phyloP scores from a whole-genome alignment of 2,113 vertebrate species.

The Gymnarchus niloticus region DNA sequence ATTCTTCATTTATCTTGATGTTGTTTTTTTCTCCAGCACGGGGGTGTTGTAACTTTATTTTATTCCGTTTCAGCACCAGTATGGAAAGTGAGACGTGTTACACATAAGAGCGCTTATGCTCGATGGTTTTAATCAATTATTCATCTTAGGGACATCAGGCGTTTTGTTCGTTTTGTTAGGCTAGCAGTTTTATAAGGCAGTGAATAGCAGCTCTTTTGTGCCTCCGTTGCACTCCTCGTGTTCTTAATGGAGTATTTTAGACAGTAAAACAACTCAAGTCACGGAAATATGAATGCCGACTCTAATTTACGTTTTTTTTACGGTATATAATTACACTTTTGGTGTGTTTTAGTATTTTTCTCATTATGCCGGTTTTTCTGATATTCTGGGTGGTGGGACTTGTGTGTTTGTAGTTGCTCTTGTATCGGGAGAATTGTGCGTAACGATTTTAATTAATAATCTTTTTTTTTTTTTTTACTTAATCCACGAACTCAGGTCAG shows the following conservation, averaged over 20 bases:
- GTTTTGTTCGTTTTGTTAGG: neutral
- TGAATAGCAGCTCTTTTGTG: neutral
- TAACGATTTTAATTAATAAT: neutral
- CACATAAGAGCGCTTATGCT: neutral
- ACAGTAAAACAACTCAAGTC: neutral
- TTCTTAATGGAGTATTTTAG: neutral
- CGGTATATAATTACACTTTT: neutral
- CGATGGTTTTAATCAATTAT: slow-evolving; percentile 3
- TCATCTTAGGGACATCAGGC: neutral
- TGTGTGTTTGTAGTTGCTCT: neutral
- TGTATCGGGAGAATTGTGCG: neutral
- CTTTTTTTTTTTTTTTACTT: neutral
- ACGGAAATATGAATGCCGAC: neutral
- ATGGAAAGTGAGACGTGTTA: neutral
- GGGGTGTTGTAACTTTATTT: neutral
- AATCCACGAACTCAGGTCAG: neutral
- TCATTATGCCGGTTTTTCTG: neutral
- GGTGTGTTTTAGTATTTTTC: neutral
- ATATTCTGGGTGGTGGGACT: neutral
- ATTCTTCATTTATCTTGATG: neutral
- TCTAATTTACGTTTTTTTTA: neutral
- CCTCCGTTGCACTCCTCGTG: neutral
- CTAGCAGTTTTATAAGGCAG: neutral
- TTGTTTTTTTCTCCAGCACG: neutral
- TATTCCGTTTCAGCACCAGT: neutral